Conservation (phyloP, 2,888 invertebrate species). For the Corythucha ciliata region DNA sequence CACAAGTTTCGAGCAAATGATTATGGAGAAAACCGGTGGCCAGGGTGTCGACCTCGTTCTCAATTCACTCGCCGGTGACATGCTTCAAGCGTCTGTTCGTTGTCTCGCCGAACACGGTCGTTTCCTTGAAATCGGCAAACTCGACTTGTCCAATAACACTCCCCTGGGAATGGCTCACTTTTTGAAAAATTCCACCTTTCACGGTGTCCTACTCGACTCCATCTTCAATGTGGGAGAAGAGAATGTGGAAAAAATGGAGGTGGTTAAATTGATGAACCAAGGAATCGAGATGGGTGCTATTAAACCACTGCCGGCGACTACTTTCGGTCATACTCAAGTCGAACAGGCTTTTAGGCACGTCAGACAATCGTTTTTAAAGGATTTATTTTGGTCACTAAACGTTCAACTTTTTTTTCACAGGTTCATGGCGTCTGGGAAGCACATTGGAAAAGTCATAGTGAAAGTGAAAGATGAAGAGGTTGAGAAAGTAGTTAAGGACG, state of each 20-base stretch:
- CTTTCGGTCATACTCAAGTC: conserved; percentile 73
- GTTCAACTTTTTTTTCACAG: too few species aligned
- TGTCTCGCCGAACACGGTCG: conserved; percentile 87
- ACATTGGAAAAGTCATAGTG: conserved; percentile 90
- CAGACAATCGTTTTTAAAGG: too few species aligned
- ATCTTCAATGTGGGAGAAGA: conserved; percentile 51
- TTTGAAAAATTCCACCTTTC: conserved; percentile 92
- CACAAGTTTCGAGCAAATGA: conserved; percentile 83
- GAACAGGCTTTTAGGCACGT: conserved; percentile 88
- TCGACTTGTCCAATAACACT: conserved; percentile 86
- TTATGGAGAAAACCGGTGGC: conserved; percentile 75
- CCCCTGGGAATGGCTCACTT: conserved; percentile 82
- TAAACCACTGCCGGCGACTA: conserved; percentile 71
- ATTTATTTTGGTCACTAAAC: too few species aligned
- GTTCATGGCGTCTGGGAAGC: conserved; percentile 95
- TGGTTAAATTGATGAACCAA: conserved; percentile 65
- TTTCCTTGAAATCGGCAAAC: conserved; percentile 97
- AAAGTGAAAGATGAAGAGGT: conserved; percentile 77
- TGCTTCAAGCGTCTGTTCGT: conserved; percentile 83
- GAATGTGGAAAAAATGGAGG: conserved; percentile 58
- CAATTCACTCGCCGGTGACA: conserved; percentile 93
- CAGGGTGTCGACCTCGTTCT: conserved; percentile 88
- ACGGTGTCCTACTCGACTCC: conserved; percentile 89
- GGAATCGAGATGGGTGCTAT: conserved; percentile 87
- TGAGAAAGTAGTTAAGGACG: conserved; percentile 39